Evolutionary conservation across 92 coral and sea anemone species (phyloP), one percentile per base, ranked within the genome.

Genomic region (Galaxea fascicularis): DNA sequence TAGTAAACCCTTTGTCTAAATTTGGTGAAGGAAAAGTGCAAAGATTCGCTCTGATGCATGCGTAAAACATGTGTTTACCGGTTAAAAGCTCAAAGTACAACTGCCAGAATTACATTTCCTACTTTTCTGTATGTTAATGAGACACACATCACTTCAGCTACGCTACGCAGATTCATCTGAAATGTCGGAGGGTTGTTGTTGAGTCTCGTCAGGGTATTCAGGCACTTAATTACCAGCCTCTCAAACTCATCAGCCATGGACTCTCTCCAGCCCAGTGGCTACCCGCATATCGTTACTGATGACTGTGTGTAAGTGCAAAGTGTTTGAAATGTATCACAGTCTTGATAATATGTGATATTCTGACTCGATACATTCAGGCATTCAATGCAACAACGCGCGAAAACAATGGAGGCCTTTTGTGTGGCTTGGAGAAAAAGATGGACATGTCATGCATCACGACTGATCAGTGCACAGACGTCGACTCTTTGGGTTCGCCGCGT

Each of bases 1-100:
- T 60, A 10, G 29, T 13, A 21, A 24, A 8, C 66, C 29, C 21
- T 60, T 22, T 11, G 29, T 5, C 66, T 60, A 60, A 57, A 10
- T 60, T 60, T 5, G 66, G 28, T 3, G 21, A 60, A 60, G 41
- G 41, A 35, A 35, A 60, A 28, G 66, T 26, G 29, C 66, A 60
- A 60, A 60, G 66, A 22, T 60, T 8, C 24, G 66, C 10, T 26
- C 4, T 10, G 20, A 28, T 13, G 49, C 74, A 70, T 70, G 74
- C 53, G 54, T 17, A 21, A 39, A 41, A 70, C 74, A 41, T 70
- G 54, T 70, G 54, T 35, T 39, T 41, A 25, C 8, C 0, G 4
- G 53, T 18, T 39, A 20, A 41, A 70, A 41, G 74, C 74, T 70
- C 74, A 70, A 70, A 70, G 74, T 70, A 41, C 74, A 70, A 2